Percentiles rank a stretch among this genome's conserved stretches.
Evolutionary conservation across 53 echinoderm and acorn worm genomes (phyloP).

Genomic region (Zoroaster sp.): DNA sequence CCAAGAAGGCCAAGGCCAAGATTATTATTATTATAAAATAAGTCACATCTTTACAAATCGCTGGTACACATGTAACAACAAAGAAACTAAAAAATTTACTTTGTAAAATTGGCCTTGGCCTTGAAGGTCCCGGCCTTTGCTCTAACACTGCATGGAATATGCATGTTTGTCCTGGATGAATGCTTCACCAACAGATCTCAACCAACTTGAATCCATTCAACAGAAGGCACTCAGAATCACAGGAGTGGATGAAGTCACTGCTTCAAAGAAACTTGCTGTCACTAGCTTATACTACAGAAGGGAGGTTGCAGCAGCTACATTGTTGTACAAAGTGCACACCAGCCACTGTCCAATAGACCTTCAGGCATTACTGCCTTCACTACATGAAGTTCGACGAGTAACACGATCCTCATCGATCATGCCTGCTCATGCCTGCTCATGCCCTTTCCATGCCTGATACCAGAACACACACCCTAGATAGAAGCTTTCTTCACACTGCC

Average conservation of each 20-base stretch:
- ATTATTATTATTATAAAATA: too few relatives aligned
- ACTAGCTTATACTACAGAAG: conserved; percentile 36
- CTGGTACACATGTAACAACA: too few relatives aligned
- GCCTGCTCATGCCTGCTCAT: background rate
- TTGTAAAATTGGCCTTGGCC: too few relatives aligned
- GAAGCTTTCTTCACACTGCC: conserved; percentile 51
- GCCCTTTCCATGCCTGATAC: conserved; percentile 22
- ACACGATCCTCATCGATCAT: conserved; percentile 28
- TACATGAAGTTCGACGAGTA: background rate
- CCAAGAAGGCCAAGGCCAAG: too few relatives aligned
- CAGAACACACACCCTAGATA: conserved; percentile 26
- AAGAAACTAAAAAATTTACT: too few relatives aligned
- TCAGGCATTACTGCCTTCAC: conserved; percentile 11
- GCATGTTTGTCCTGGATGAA: conserved; percentile 46
- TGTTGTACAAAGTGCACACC: conserved; percentile 62
- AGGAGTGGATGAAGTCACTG: conserved; percentile 12
- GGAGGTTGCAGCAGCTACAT: conserved; percentile 13
- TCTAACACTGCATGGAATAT: too few relatives aligned
- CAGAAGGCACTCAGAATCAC: conserved; percentile 41
- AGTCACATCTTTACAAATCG: too few relatives aligned
- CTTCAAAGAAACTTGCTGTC: background rate
- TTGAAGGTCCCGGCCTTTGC: too few relatives aligned
- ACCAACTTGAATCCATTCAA: conserved; percentile 45
- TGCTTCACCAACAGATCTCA: conserved; percentile 28
- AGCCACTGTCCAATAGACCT: conserved; percentile 37